phyloP scores from a whole-genome alignment of 2,888 invertebrate species.

The Phymatocera aterrima region DNA sequence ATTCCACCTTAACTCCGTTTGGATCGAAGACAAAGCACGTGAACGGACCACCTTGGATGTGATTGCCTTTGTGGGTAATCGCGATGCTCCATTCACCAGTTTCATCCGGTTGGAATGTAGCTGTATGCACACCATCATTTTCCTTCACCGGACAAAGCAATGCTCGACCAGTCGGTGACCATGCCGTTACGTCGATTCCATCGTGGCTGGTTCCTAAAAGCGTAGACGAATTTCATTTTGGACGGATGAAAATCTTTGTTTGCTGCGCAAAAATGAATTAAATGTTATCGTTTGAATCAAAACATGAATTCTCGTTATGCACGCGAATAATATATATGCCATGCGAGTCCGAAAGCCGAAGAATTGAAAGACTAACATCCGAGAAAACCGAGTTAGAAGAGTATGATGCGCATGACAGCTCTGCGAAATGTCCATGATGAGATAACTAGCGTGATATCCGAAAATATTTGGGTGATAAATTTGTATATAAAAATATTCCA shows the following conservation, averaged over 20 bases:
- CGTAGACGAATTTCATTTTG: neutral
- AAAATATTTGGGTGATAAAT: too few species aligned
- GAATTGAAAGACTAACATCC: constrained; percentile 45
- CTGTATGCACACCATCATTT: constrained; percentile 93
- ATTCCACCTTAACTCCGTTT: constrained; percentile 86
- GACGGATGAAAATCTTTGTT: neutral
- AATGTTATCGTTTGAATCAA: too few species aligned
- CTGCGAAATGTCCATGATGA: too few species aligned
- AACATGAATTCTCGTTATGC: too few species aligned
- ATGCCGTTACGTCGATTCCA: constrained; percentile 94
- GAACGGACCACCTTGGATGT: constrained; percentile 97
- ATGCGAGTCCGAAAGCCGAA: too few species aligned
- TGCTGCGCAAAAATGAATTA: constrained; percentile 25
- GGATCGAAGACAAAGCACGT: constrained; percentile 97
- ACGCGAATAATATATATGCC: too few species aligned
- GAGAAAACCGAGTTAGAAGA: constrained; percentile 39
- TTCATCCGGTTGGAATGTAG: constrained; percentile 98
- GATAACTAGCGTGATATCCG: too few species aligned
- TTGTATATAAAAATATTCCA: too few species aligned
- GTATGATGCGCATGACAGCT: too few species aligned
- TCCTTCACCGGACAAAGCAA: constrained; percentile 90
- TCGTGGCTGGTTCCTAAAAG: constrained; percentile 72
- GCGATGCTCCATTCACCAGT: constrained; percentile 98
- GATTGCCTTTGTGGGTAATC: constrained; percentile 96
- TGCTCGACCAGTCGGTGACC: constrained; percentile 91